phyloP scores from a whole-genome alignment of 2,888 invertebrate genomes.

The Fragum whitleyi region DNA sequence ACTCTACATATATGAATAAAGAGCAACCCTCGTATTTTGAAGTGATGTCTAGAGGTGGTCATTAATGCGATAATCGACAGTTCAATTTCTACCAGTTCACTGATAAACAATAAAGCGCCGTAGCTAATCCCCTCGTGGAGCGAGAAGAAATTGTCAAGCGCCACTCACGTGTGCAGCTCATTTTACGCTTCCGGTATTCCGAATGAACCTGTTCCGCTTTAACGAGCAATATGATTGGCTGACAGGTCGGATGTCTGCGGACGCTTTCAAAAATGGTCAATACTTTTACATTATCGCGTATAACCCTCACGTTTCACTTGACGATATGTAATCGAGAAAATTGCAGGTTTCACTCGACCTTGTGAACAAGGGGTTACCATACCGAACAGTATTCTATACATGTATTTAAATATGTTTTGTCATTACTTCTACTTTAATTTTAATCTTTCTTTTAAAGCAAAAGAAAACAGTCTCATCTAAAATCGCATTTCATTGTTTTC shows the following conservation, averaged over 20 bases:
- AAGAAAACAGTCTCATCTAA: too few relatives aligned
- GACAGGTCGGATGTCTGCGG: slow-evolving; percentile 46
- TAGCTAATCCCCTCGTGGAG: background rate
- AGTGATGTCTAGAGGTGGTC: background rate
- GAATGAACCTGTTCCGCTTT: slow-evolving; percentile 61
- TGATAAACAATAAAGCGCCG: background rate
- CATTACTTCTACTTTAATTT: too few relatives aligned
- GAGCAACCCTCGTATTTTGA: too few relatives aligned
- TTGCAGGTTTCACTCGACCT: slow-evolving; percentile 4
- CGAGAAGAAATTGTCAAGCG: slow-evolving; percentile 38
- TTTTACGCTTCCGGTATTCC: slow-evolving; percentile 61
- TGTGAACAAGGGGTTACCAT: background rate
- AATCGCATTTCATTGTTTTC: too few relatives aligned
- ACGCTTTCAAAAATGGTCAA: slow-evolving; percentile 46
- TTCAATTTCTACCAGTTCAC: background rate
- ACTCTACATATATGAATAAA: too few relatives aligned
- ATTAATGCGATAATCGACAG: background rate
- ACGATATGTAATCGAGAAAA: slow-evolving; percentile 22
- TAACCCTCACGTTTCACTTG: slow-evolving; percentile 29
- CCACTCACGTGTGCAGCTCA: slow-evolving; percentile 60
- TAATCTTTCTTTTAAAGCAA: too few relatives aligned
- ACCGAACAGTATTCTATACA: too few relatives aligned
- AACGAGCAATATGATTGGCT: slow-evolving; percentile 63
- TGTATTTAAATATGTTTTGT: too few relatives aligned
- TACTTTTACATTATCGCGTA: slow-evolving; percentile 31